Evolutionary conservation across 2,888 invertebrate species (phyloP), one percentile per base, ranked within the genome.

Genomic region (Trissolcus japonicus): DNA sequence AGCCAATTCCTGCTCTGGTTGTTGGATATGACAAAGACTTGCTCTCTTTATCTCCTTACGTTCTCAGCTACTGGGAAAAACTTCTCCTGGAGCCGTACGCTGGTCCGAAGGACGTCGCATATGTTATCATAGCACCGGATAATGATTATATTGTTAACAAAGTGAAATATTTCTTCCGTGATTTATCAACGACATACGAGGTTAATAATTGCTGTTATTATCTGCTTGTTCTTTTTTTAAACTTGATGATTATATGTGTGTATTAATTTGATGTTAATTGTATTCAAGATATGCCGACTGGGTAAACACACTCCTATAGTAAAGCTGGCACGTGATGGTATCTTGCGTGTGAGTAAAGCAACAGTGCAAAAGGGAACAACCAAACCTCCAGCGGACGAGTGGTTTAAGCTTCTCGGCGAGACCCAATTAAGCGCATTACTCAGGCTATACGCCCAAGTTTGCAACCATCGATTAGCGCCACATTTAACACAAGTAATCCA

Each of bases 81-180:
- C 91, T 99, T n/a, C 91, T 96, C n/a, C 90, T 99, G 11, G 98
- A 99, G 88, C 99, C 99, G 0, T 98, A 97, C 89, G 95, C 98
- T n/a, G 96, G 96, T 86, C 93, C 96, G 4, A 92, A 98, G 40
- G 98, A 99, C 88, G 94, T 99, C 0, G 97, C 96, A 21, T 99
- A 99, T 88, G 92, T 98, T 46, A 97, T 98, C 6, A 93, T 99
- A 0, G 95, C 97, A 40, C 98, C 99, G 0, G 98, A 99, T 86
- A 95, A 94, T 85, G 96, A 97, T 68, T 94, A 93, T 80, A 92
- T 98, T 43, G 90, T 95, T 57, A 93, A 92, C 50, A 94, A 94
- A 83, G 94, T 97, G 3, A 93, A 94, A 80, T 92, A 93, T 6
- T 99, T 97, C 92, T 98, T 98, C 91, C 94, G 95, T 74, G 98